Conservation (phyloP, 2,888 invertebrate genomes). For the Mythimna impura region DNA sequence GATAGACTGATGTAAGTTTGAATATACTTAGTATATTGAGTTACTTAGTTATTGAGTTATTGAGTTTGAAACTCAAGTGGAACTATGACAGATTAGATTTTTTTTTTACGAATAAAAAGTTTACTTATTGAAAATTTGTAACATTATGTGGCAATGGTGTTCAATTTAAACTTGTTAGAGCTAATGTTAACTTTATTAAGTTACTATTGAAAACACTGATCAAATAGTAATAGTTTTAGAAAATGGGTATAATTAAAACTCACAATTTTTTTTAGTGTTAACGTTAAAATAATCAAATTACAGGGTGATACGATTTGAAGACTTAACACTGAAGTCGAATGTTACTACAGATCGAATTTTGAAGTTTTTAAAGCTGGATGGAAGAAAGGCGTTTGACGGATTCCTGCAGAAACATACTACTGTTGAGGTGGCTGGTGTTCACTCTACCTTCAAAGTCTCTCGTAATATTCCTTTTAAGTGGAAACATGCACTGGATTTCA, state of each 20-base stretch:
- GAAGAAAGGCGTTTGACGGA: conserved; percentile 91
- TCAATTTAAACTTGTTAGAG: too few relatives aligned
- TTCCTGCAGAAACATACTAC: conserved; percentile 96
- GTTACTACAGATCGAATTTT: conserved; percentile 92
- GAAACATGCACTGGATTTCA: conserved; percentile 93
- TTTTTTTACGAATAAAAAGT: too few relatives aligned
- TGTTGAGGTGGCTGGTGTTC: conserved; percentile 94
- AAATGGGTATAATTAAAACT: background rate
- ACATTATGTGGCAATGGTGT: too few relatives aligned
- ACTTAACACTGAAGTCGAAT: conserved; percentile 94
- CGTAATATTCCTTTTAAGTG: conserved; percentile 96
- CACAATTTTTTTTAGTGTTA: conserved; percentile 71
- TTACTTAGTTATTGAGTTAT: too few relatives aligned
- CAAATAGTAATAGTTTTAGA: background rate
- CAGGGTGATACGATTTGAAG: conserved; percentile 92
- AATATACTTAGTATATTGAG: background rate
- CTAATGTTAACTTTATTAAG: too few relatives aligned
- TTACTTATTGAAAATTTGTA: too few relatives aligned
- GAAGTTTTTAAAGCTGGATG: conserved; percentile 94
- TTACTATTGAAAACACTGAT: background rate
- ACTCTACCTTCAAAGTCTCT: conserved; percentile 95
- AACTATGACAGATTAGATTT: background rate
- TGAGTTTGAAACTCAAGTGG: background rate
- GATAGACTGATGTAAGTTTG: conserved; percentile 92
- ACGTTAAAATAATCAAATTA: conserved; percentile 58